These are phyloP conservation scores for Pantherophis alleghaniensis DNA, from an alignment of 2,797 vertebrate species.

Conservation along the genomic window DNA sequence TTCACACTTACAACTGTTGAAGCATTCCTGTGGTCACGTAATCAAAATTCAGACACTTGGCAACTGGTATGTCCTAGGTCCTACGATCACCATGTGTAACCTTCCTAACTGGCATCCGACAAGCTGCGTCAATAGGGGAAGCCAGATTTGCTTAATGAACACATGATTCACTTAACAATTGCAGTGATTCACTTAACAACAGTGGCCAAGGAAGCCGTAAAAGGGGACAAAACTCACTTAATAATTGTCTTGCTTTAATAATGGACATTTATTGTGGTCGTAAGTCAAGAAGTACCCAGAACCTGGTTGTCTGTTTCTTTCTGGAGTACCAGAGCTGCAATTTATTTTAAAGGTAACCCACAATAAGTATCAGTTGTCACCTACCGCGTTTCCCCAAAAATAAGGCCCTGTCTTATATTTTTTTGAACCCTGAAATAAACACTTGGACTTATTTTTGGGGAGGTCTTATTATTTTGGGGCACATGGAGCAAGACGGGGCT, in stretches of 20 bases:
- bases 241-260: background rate
- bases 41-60: background rate
- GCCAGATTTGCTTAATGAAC: background rate
- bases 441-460: too few relatives aligned
- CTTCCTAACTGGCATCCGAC: fast-evolving
- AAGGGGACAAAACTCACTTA: background rate
- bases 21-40: background rate
- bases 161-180: background rate
- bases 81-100: background rate
- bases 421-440: too few relatives aligned
- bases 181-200: background rate
- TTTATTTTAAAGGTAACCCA: background rate
- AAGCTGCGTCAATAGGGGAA: background rate
- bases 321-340: background rate
- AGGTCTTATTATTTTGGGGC: too few relatives aligned
- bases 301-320: background rate
- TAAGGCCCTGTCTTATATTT: too few relatives aligned
- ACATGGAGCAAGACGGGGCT: too few relatives aligned
- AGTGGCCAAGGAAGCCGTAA: background rate
- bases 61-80: background rate
- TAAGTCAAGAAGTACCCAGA: background rate
- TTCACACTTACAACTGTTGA: background rate
- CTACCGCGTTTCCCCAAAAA: background rate
- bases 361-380: background rate
- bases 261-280: background rate